Evolutionary conservation across 2,797 vertebrate genomes (phyloP).

Genomic region (Leptoclinus maculatus): DNA sequence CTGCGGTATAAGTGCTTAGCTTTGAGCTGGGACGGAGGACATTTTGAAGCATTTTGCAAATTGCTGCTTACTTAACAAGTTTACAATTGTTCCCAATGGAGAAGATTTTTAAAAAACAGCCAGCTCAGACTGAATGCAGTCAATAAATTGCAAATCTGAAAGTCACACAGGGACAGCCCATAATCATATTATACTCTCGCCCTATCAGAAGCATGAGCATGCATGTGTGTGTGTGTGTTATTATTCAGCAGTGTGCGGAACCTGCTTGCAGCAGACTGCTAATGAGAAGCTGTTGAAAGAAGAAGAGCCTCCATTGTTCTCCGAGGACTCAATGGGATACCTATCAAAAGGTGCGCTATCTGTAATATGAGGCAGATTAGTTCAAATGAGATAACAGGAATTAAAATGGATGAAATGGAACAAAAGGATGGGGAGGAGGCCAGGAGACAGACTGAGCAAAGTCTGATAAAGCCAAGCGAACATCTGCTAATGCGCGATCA

Average conservation of each 20-base stretch:
- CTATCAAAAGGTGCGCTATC: slow-evolving; percentile 65
- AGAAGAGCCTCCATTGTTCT: slow-evolving; percentile 59
- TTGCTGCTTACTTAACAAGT: slow-evolving; percentile 50
- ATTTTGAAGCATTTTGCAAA: slow-evolving; percentile 39
- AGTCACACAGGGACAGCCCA: slow-evolving; percentile 41
- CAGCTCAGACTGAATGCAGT: slow-evolving; percentile 42
- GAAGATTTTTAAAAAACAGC: slow-evolving; percentile 18
- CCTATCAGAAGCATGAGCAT: slow-evolving; percentile 31
- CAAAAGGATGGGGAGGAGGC: slow-evolving; percentile 38
- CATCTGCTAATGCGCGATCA: slow-evolving; percentile 63
- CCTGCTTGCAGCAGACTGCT: slow-evolving; percentile 34
- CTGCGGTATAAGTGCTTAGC: slow-evolving; percentile 1
- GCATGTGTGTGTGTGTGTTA: slow-evolving; percentile 19
- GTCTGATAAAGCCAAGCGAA: slow-evolving; percentile 54
- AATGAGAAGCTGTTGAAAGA: slow-evolving; percentile 57
- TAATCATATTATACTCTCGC: slow-evolving; percentile 52
- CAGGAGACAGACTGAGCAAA: slow-evolving; percentile 35
- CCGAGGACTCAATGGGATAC: slow-evolving; percentile 59
- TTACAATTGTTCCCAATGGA: slow-evolving; percentile 40
- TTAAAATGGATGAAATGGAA: slow-evolving; percentile 63
- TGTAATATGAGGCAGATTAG: slow-evolving; percentile 67
- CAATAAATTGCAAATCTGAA: slow-evolving; percentile 58
- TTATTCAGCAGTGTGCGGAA: slow-evolving; percentile 29
- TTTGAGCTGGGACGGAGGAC: slow-evolving; percentile 17
- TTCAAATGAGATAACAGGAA: slow-evolving; percentile 65